phyloP scores from a whole-genome alignment of 2,888 invertebrate species.

The Seira sanloemensis region DNA sequence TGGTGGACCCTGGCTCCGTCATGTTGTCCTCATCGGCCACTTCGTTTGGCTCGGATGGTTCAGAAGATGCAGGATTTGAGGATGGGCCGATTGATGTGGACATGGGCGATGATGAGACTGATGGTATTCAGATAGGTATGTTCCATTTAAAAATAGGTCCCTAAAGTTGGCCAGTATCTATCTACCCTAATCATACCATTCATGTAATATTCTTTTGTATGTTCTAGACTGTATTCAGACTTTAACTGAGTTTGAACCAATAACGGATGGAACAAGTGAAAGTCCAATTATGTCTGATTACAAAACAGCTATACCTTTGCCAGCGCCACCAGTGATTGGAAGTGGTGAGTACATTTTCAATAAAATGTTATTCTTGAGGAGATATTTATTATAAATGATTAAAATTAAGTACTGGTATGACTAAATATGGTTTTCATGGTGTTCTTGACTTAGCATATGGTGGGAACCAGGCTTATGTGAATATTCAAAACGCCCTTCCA shows the following conservation, averaged over 20 bases:
- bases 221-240: slow-evolving; percentile 59
- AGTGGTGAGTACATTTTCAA: slow-evolving; percentile 46
- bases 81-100: slow-evolving; percentile 57
- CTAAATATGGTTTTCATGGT: too few species aligned
- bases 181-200: too few species aligned
- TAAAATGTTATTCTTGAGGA: not conserved
- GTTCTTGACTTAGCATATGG: slow-evolving; percentile 71
- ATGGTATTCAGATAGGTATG: slow-evolving; percentile 52
- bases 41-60: slow-evolving; percentile 44
- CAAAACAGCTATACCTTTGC: slow-evolving; percentile 63
- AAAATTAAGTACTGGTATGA: too few species aligned
- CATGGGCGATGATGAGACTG: slow-evolving; percentile 55
- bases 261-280: slow-evolving; percentile 1
- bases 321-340: slow-evolving; percentile 63
- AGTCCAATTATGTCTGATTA: slow-evolving; percentile 40
- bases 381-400: not conserved
- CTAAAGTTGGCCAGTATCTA: too few species aligned
- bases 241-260: slow-evolving; percentile 47
- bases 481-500: slow-evolving; percentile 37
- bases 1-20: not conserved
- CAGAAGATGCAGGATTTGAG: slow-evolving; percentile 58
- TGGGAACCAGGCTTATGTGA: slow-evolving; percentile 69
- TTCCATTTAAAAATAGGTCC: too few species aligned
- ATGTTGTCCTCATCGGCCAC: slow-evolving; percentile 25
- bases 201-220: too few species aligned